Evolutionary conservation across 2,888 invertebrate species (phyloP).

Genomic region (Agrochola circellaris): DNA sequence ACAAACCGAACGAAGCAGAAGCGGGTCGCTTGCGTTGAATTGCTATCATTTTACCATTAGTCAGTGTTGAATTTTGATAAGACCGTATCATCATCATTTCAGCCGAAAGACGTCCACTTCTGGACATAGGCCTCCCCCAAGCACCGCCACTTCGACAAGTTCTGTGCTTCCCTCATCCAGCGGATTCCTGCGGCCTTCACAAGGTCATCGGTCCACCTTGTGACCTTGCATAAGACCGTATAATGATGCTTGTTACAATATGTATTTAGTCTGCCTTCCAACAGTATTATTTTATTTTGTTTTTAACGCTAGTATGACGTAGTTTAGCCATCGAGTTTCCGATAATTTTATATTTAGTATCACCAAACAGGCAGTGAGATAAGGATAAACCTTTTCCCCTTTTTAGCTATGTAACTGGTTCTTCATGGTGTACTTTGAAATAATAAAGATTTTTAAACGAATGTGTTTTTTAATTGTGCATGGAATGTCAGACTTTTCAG

Average conservation of each 20-base stretch:
- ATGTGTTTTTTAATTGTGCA: conserved; percentile 35
- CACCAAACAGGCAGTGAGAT: conserved; percentile 1
- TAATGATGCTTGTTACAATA: background rate
- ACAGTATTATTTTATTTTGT: background rate
- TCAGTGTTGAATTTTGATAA: background rate
- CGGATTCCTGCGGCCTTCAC: too few species aligned
- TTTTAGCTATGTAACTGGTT: conserved; percentile 13
- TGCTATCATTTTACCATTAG: background rate
- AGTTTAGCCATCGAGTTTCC: background rate
- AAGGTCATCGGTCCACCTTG: too few species aligned
- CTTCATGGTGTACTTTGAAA: background rate
- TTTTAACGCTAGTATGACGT: background rate
- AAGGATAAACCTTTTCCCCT: background rate
- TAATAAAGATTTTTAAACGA: conserved; percentile 24
- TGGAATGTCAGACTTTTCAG: conserved; percentile 14
- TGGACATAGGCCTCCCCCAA: too few species aligned
- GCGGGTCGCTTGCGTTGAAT: too few species aligned
- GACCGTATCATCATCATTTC: too few species aligned
- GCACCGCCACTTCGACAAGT: too few species aligned
- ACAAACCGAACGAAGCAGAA: too few species aligned
- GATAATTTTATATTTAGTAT: background rate
- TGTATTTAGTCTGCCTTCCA: background rate
- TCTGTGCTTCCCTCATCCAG: too few species aligned
- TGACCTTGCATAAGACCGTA: background rate
- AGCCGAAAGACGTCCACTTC: too few species aligned